These are phyloP conservation scores for Lepidurus packardi DNA, from an alignment of 1,140 invertebrate species.

Conservation along the genomic window DNA sequence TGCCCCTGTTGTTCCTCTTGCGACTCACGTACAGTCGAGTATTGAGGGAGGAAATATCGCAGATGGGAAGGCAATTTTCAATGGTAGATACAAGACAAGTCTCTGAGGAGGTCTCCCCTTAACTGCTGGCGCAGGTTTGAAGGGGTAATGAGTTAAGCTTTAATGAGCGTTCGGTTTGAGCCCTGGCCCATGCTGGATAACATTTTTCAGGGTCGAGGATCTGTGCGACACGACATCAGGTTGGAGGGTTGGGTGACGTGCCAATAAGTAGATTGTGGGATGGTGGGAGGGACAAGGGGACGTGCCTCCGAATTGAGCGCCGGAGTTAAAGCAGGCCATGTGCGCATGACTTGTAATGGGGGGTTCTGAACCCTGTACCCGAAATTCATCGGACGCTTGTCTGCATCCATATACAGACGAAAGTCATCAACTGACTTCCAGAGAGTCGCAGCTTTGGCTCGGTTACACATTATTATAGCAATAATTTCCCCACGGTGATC, in stretches of 20 bases:
- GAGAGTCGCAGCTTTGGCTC: not conserved
- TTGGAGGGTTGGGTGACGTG: conserved; percentile 1
- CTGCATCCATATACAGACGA: conserved; percentile 18
- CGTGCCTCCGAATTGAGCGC: conserved; percentile 2
- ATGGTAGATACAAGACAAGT: conserved; percentile 11
- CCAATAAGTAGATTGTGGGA: conserved; percentile 18
- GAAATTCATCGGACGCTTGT: conserved; percentile 19
- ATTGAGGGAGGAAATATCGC: not conserved
- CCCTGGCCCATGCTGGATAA: not conserved
- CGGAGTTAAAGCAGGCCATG: conserved; percentile 2
- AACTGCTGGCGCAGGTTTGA: not conserved
- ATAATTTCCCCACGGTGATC: not conserved
- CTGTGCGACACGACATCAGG: conserved; percentile 2
- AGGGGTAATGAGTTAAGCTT: not conserved
- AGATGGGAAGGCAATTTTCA: conserved; percentile 5
- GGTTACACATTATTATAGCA: not conserved
- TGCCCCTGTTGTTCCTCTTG: too few species aligned
- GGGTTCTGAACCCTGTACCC: not conserved
- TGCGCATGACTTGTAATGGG: not conserved
- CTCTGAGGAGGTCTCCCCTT: too few species aligned
- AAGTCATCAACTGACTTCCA: not conserved
- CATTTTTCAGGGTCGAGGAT: conserved; percentile 21
- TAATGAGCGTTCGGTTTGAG: not conserved
- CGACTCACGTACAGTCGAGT: not conserved
- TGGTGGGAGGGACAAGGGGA: conserved; percentile 1